Base-by-base conservation (phyloP, 2,797 vertebrate species). In the Oreonectes daqikongensis region DNA sequence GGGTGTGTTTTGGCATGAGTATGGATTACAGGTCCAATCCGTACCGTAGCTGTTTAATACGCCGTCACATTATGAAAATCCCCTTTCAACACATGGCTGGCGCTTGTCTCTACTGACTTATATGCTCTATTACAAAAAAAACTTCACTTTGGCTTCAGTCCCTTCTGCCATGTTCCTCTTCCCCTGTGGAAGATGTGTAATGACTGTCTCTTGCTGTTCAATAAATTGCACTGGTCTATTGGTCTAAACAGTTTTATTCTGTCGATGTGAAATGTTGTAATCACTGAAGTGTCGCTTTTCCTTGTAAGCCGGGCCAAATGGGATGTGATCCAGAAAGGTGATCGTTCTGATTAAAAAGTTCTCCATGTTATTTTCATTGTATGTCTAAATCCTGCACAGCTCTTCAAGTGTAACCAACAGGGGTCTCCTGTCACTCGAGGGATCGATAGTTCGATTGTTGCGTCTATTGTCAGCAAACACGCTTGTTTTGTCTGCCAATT, bases 41-140 rank as follows among this genome's bases (percentile, higher is more conserved):
- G 85, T 90, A 89, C 92, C 83, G 90, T 78, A 88, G 88, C 89
- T 88, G 87, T 85, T 91, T 89, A 92, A 93, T 90, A 89, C 87
- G 85, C 85, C 84, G 88, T 92, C 92, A 91, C 90, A 92, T 94
- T 94, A 94, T 94, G 91, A 86, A 94, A 94, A 94, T 94, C 90
- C 86, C 85, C 85, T 82, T 92, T 91, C 84, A 86, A 87, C 75
- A 83, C 73, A 48, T 75, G 71, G 83, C 83, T 79, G 79, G 68
- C 72, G 83, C 89, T 85, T 83, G 81, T 82, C 82, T 81, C 79
- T 42, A 81, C 83, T 64, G 81, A 83, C 79, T 77, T 75, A 86
- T 85, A 81, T 84, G 85, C 79, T 78, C 60, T 84, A 59, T 72
- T 72, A 61, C 44, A 70, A 60, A 60, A 32, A 57, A 78, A 72